phyloP scores from a whole-genome alignment of 2,113 vertebrate genomes.

The Psilopsiagon aurifrons region DNA sequence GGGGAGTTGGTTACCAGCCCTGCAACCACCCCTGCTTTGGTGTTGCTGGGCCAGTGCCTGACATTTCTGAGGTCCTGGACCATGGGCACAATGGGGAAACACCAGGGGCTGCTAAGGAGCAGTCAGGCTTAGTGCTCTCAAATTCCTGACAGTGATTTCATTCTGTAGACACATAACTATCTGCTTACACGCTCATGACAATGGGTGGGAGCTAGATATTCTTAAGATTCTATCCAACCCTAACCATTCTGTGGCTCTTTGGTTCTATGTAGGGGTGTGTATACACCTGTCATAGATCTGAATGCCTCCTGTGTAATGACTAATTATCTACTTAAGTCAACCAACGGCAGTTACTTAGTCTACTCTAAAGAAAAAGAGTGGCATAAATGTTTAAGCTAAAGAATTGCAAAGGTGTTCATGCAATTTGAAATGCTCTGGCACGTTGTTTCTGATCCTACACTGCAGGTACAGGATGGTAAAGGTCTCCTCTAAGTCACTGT shows the following conservation, averaged over 20 bases:
- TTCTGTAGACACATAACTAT: background rate
- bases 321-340: background rate
- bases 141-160: background rate
- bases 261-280: background rate
- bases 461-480: background rate
- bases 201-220: background rate
- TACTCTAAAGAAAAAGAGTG: background rate
- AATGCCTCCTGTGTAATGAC: background rate
- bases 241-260: background rate
- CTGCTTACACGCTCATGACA: accelerated
- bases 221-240: background rate
- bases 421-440: background rate
- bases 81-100: accelerated
- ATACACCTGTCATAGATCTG: background rate
- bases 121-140: background rate
- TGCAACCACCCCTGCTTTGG: accelerated
- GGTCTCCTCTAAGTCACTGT: background rate
- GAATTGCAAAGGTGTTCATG: background rate
- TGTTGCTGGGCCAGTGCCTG: accelerated
- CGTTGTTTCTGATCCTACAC: background rate
- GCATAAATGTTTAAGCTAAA: background rate
- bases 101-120: background rate
- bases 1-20: background rate
- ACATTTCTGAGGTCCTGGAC: accelerated
- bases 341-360: background rate